Evolutionary conservation across 2,797 vertebrate species (phyloP).

Genomic region (Dermochelys coriacea): DNA sequence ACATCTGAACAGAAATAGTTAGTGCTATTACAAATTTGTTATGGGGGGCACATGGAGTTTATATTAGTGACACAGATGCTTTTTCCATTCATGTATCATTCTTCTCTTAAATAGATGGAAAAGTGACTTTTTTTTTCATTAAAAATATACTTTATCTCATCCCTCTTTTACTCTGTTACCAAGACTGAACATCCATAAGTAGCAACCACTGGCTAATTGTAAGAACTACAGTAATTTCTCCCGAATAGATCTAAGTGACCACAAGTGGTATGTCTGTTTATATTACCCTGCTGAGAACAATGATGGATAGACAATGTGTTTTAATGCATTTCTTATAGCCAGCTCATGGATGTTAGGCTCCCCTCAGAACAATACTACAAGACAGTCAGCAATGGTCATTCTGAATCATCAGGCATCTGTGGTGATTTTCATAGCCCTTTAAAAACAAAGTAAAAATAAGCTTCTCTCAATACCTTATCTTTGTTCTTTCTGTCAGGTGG

Average conservation of each 20-base stretch:
- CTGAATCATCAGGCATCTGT: background rate
- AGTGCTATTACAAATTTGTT: background rate
- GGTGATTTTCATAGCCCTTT: background rate
- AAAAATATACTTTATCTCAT: background rate
- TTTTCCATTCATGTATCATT: background rate
- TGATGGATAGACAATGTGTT: background rate
- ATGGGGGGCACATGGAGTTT: background rate
- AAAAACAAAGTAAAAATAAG: background rate
- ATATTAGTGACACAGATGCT: background rate
- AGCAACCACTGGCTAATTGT: background rate
- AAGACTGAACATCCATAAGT: background rate
- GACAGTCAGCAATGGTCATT: background rate
- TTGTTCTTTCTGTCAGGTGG: background rate
- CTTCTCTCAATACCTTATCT: background rate
- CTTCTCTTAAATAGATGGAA: background rate
- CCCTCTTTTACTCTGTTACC: background rate
- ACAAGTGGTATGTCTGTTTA: background rate
- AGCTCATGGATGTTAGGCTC: background rate
- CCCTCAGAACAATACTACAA: background rate
- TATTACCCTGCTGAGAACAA: background rate
- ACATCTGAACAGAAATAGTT: background rate
- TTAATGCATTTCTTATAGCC: background rate
- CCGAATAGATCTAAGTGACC: background rate
- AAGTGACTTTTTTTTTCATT: background rate
- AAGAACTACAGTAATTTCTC: background rate